Evolutionary conservation across 2,888 invertebrate species (phyloP), one percentile per base, ranked within the genome.

Genomic region (Rapana venosa): DNA sequence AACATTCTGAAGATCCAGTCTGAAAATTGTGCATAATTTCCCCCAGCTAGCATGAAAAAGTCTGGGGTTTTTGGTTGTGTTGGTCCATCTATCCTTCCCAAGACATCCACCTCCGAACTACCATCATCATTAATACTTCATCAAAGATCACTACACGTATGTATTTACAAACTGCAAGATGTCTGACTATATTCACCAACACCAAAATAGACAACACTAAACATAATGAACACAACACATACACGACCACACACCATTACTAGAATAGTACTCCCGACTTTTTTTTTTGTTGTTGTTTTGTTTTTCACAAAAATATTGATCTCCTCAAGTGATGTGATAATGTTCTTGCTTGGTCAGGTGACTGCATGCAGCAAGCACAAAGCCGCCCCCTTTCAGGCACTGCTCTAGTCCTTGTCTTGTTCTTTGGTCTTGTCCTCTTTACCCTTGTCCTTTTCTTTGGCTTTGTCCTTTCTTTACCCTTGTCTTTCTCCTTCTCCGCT

Each of bases 151-250:
- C 30, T 1, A 79, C 77, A 79, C 32, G 17, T 26, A 79, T 4
- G 17, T 79, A 79, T 79, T 13, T 79, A 79, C 77, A 79, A 32
- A 79, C 20, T 17, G 15, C 26, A 32, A 79, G 13, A 79, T 32
- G 32, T 13, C 32, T 32, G 77, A 79, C 77, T 79, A 79, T 32
- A 26, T 79, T 32, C 77, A 79, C 77, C 77, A 26, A 79, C 77
- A 79, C 77, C 77, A 79, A 79, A 47, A 26, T 32, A 79, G 32
- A 79, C 77, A 79, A 79, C 77, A 79, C 77, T 79, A 32, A 79
- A 79, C 77, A 32, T 32, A 79, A 79, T 32, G 32, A 79, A 13
- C 32, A 79, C 77, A 79, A 79, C 77, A 79, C 32, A 79, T 79
- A 79, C 26, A 79, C 17, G 77, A 32, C 77, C 32, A 79, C 13